These are phyloP conservation scores for Leucoptera coffeella DNA, from an alignment of 2,888 invertebrate species.

Conservation along the genomic window DNA sequence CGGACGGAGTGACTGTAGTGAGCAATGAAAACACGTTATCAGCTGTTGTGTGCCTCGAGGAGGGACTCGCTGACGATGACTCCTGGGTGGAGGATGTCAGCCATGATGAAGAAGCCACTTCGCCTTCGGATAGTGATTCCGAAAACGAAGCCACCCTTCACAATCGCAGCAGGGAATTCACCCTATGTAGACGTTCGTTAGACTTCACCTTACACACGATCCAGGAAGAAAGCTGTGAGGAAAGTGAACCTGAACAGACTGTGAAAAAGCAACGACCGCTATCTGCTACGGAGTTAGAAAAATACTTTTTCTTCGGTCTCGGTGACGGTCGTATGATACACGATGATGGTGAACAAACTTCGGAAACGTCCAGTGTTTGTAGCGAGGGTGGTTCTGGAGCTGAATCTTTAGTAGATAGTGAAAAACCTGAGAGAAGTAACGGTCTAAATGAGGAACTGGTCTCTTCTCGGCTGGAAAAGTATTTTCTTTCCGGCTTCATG, in stretches of 20 bases:
- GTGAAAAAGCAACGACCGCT: conserved; percentile 59
- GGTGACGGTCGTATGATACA: conserved; percentile 62
- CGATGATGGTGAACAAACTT: conserved; percentile 59
- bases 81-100: conserved; percentile 88
- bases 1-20: conserved; percentile 61
- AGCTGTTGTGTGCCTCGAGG: conserved; percentile 70
- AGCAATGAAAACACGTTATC: conserved; percentile 66
- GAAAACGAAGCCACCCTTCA: conserved; percentile 62
- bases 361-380: conserved; percentile 81
- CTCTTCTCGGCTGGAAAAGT: conserved; percentile 81
- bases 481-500: conserved; percentile 82
- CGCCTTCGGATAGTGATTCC: conserved; percentile 62
- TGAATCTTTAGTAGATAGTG: conserved; percentile 64
- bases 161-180: conserved; percentile 74
- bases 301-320: conserved; percentile 84
- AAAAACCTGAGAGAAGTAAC: conserved; percentile 45
- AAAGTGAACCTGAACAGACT: conserved; percentile 74
- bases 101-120: conserved; percentile 68
- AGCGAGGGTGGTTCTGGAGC: conserved; percentile 59
- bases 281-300: conserved; percentile 80
- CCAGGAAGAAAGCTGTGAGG: conserved; percentile 91
- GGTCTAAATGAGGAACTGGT: conserved; percentile 68
- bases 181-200: conserved; percentile 75
- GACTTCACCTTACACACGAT: conserved; percentile 91
- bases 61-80: conserved; percentile 84